Base-by-base conservation (phyloP, 2,113 vertebrate species). In the Gadus chalcogrammus region DNA sequence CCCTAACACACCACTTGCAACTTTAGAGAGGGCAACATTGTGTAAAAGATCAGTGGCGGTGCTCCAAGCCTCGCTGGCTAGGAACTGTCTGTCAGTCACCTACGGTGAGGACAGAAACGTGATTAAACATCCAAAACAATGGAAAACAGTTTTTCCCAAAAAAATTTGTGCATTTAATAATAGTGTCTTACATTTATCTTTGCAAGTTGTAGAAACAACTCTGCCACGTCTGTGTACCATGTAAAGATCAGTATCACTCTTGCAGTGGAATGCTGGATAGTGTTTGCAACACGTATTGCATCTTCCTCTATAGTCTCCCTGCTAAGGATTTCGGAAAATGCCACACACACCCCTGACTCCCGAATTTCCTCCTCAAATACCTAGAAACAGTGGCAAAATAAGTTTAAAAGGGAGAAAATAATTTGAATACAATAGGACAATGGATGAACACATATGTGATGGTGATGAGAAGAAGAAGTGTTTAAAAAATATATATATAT, bases 1-100 rank as follows among this genome's bases (percentile, higher is more conserved):
- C 17, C 92, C 92, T 28, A 92, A 58, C 18, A 89, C 87, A n/a
- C 92, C 92, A 0, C 61, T 76, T 9, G 88, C 73, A 15, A 93
- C 86, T 67, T 74, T 77, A 27, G 69, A 75, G 62, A 88, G 77
- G 52, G 75, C 61, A 0, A 67, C 35, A 55, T 89, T 82, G 68
- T 69, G 61, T 31, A 92, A 68, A 28, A 91, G 68, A 35, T 81
- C 42, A 3, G 64, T 38, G 72, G 84, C 90, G 28, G 88, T 90
- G 72, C 91, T 91, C 91, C 89, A 92, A 16, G 87, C 82, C 73
- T 92, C 91, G 72, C 91, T 90, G 75, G 88, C 91, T 24, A 92
- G 64, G 73, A 91, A 92, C 73, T 90, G 86, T 13, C 87, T 84
- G 69, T 75, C 88, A 3, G 88, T 92, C 64, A 88, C 81, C 85